Conservation (phyloP, 2,888 invertebrate genomes). For the Callyntrura sp. region DNA sequence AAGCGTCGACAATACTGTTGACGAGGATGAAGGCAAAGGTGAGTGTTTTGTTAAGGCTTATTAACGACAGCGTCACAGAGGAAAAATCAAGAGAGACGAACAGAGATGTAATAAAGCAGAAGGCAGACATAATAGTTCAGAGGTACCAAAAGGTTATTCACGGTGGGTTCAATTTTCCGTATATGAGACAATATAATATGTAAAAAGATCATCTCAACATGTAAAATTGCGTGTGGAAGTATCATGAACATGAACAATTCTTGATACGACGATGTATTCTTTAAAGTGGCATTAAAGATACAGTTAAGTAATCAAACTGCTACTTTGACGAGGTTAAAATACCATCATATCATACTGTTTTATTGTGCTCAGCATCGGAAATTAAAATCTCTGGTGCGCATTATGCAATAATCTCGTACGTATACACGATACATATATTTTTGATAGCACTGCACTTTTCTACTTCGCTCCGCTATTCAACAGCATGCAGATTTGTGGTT, state of each 20-base stretch:
- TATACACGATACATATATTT: constrained; percentile 13
- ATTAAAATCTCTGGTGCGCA: not conserved
- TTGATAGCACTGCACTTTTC: not conserved
- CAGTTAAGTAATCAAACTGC: constrained; percentile 50
- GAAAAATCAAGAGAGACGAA: constrained; percentile 37
- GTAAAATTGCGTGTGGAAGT: constrained; percentile 45
- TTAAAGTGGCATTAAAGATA: constrained; percentile 10
- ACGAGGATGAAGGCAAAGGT: constrained; percentile 32
- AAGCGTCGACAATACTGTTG: constrained; percentile 11
- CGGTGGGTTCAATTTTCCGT: constrained; percentile 39
- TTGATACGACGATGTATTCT: too few species aligned
- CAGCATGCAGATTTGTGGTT: not conserved
- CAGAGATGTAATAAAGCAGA: constrained; percentile 11
- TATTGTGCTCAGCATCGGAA: not conserved
- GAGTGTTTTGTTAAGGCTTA: constrained; percentile 59
- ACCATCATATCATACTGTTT: not conserved
- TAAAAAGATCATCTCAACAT: constrained; percentile 36
- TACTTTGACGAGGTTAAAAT: constrained; percentile 32
- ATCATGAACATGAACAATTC: not conserved
- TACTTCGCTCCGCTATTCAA: not conserved
- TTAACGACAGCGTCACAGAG: constrained; percentile 49
- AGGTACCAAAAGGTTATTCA: constrained; percentile 62
- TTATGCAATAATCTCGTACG: not conserved
- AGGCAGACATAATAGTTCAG: not conserved
- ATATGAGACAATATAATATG: not conserved